Base-by-base conservation (phyloP, 30 jellyfish, hydroid and myxozoan species). In the Haliclystus octoradiatus region DNA sequence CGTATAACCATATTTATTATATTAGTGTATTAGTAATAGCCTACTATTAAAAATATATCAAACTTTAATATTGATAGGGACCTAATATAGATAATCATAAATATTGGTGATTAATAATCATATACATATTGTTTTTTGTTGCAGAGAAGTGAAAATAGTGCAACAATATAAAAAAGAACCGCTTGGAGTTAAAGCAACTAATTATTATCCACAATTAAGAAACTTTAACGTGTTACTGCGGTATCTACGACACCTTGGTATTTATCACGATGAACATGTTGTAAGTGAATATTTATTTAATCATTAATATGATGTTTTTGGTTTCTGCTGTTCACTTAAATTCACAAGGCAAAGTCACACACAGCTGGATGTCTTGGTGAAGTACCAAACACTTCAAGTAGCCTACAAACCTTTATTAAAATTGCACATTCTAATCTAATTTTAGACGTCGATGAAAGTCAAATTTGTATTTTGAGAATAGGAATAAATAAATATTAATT, bases 191-290 rank as follows among this genome's bases (percentile, higher is more conserved):
- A 52, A 34, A n/a, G 46, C 68, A 28, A 26, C 62, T 2, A 46
- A 71, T 72, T 87, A 87, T 60, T 84, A 84, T 50, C 97, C 97
- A 29, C 97, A 94, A 3, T 76, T 87, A 7, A 73, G 70, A 25
- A 79, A 77, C 30, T 87, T 79, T 63, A 82, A 82, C 51, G 34
- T 80, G n/a, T 66, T 87, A 63, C 57, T 87, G 65, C 72, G 93
- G 53, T 65, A 67, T 31, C 80, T 87, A 15, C 73, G 97, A 27
- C 33, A 19, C 23, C 94, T 87, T 79, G 97, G 97, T 0, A 79
- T 87, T 13, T 87, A 87, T 57, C 94, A 87, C 70, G 97, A 87
- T 87, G 97, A 87, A 74, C 94, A 87, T 70, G 61, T 87, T 77
- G 97, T 87, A 63, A 62, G 92, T 71, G 40, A n/a, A 13, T 60